phyloP scores from a whole-genome alignment of 2,113 vertebrate species.

The Ia io region DNA sequence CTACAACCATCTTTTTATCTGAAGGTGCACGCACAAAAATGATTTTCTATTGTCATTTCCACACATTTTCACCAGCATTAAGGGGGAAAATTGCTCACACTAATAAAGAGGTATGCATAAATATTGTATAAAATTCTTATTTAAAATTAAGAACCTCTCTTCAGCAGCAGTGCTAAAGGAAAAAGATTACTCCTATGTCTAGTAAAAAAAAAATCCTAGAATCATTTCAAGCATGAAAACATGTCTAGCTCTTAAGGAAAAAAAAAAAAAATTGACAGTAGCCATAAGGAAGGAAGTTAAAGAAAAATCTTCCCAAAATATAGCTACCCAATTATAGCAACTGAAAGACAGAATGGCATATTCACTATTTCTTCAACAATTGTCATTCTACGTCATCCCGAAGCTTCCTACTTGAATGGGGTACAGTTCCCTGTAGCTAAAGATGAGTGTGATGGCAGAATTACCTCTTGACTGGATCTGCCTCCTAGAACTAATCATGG shows the following conservation, averaged over 20 bases:
- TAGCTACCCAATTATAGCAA: slow-evolving; percentile 59
- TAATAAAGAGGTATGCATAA: slow-evolving; percentile 45
- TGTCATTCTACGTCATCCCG: slow-evolving; percentile 56
- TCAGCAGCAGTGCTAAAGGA: neutral
- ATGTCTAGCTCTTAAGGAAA: slow-evolving; percentile 55
- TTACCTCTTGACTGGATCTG: slow-evolving; percentile 42
- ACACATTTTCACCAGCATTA: slow-evolving; percentile 35
- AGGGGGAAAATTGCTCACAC: neutral
- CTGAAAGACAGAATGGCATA: slow-evolving; percentile 66
- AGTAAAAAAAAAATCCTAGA: slow-evolving; percentile 37
- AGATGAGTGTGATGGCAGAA: slow-evolving; percentile 18
- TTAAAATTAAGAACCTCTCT: slow-evolving; percentile 52
- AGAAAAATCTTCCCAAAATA: slow-evolving; percentile 63
- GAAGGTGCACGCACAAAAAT: neutral
- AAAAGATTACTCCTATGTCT: slow-evolving; percentile 5
- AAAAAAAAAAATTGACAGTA: slow-evolving; percentile 59
- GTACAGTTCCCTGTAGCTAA: slow-evolving; percentile 48
- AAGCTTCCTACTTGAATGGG: slow-evolving; percentile 71
- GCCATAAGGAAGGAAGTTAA: slow-evolving; percentile 66
- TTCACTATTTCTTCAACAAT: slow-evolving; percentile 64
- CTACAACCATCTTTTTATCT: neutral
- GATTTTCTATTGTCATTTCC: slow-evolving; percentile 10
- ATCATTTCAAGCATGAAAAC: slow-evolving; percentile 53
- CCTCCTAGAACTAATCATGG: neutral
- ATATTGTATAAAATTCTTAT: slow-evolving; percentile 22